Evolutionary conservation across 2,113 vertebrate genomes (phyloP).

Genomic region (Hippocampus comes): DNA sequence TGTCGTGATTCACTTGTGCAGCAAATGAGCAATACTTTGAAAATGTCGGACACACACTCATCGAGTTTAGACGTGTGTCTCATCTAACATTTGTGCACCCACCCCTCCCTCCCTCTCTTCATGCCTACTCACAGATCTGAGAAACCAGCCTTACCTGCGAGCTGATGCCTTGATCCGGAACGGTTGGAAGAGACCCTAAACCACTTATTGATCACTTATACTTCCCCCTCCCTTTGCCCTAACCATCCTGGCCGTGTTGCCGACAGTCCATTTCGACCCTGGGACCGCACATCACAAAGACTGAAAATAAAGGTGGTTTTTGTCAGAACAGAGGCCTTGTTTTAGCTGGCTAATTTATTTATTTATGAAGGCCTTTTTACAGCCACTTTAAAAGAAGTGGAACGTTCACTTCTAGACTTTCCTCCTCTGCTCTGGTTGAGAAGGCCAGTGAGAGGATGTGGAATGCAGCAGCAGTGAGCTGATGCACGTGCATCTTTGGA

Average conservation of each 20-base stretch:
- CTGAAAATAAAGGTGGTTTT: conserved; percentile 34
- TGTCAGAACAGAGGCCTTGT: conserved; percentile 58
- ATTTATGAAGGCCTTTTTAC: conserved; percentile 70
- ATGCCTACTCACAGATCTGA: conserved; percentile 78
- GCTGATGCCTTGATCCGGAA: conserved; percentile 78
- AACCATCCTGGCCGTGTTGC: conserved; percentile 44
- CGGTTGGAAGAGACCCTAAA: conserved; percentile 79
- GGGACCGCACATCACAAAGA: conserved; percentile 67
- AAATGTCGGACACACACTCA: background rate
- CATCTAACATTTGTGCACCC: conserved; percentile 61
- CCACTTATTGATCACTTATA: conserved; percentile 57
- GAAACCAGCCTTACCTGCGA: conserved; percentile 80
- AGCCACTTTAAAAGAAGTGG: conserved; percentile 56
- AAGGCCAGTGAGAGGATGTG: conserved; percentile 6
- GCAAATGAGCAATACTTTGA: background rate
- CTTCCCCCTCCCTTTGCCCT: conserved; percentile 23
- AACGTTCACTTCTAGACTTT: conserved; percentile 27
- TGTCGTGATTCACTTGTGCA: conserved; percentile 11
- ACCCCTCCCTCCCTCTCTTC: conserved; percentile 52
- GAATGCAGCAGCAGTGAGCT: conserved; percentile 28
- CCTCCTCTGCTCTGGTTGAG: conserved; percentile 7
- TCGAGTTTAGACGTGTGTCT: conserved; percentile 32
- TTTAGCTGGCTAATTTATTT: conserved; percentile 73
- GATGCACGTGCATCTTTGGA: conserved; percentile 38
- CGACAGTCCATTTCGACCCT: conserved; percentile 48